Evolutionary conservation across 2,113 vertebrate genomes (phyloP).

Genomic region (Brevimyrus niger): DNA sequence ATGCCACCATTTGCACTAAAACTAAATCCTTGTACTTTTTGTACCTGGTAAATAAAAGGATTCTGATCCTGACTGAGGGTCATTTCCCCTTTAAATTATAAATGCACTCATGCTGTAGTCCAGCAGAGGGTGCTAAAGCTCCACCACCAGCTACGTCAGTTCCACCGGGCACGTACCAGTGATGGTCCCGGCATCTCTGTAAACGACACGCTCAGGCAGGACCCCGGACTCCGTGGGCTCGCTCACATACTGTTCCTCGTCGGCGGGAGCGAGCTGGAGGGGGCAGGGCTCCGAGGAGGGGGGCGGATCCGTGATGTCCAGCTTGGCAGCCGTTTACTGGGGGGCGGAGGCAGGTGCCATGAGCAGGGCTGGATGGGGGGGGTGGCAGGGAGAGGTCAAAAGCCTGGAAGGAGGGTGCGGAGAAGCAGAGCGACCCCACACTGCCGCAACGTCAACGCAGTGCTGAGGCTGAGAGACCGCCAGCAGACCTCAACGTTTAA

Average conservation of each 20-base stretch:
- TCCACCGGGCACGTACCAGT: not conserved
- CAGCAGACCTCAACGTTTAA: not conserved
- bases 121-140: not conserved
- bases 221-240: not conserved
- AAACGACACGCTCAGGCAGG: not conserved
- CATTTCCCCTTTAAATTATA: not conserved
- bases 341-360: not conserved
- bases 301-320: conserved; percentile 15
- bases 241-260: conserved; percentile 23
- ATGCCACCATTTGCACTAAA: not conserved
- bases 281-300: not conserved
- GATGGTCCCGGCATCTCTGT: conserved; percentile 19
- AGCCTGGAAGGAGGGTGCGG: not conserved
- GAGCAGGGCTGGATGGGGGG: not conserved
- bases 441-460: not conserved
- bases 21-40: not conserved
- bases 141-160: no score
- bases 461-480: not conserved
- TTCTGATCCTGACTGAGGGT: not conserved
- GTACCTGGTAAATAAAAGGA: not conserved
- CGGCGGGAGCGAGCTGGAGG: not conserved
- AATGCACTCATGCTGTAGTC: not conserved
- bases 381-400: not conserved
- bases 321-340: conserved; percentile 21
- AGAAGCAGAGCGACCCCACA: not conserved